These are phyloP conservation scores for Siphonodentalium dalli DNA, from an alignment of 2,888 invertebrate genomes.

Conservation along the genomic window DNA sequence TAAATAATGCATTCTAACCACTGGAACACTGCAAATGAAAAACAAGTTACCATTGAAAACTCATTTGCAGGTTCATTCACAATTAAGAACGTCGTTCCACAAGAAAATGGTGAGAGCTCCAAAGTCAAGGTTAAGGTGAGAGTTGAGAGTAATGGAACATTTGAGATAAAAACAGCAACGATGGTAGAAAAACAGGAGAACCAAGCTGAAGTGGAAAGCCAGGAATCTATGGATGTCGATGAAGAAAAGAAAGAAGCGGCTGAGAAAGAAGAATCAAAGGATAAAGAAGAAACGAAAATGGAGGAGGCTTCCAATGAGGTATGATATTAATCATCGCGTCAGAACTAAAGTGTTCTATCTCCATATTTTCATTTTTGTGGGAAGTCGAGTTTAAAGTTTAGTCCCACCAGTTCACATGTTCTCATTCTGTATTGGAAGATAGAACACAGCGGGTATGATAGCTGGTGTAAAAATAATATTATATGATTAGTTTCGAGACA, in stretches of 20 bases:
- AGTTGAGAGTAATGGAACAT: slow-evolving; percentile 91
- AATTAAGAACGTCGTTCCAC: slow-evolving; percentile 75
- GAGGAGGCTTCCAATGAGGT: slow-evolving; percentile 7
- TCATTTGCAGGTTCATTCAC: slow-evolving; percentile 62
- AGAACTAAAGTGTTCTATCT: too few species aligned
- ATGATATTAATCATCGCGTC: too few species aligned
- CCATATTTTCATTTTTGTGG: too few species aligned
- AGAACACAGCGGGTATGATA: too few species aligned
- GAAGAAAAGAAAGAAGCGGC: slow-evolving; percentile 48
- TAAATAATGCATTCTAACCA: too few species aligned
- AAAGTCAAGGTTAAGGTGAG: slow-evolving; percentile 96
- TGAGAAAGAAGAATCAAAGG: slow-evolving; percentile 46
- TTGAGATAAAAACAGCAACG: slow-evolving; percentile 85
- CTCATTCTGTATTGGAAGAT: too few species aligned
- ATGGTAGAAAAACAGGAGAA: slow-evolving; percentile 61
- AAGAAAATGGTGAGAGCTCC: slow-evolving; percentile 86
- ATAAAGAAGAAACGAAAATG: slow-evolving; percentile 18
- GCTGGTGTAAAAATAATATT: too few species aligned
- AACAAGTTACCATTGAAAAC: background rate
- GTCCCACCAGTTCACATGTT: background rate
- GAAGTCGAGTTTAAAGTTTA: background rate
- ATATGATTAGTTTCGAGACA: background rate
- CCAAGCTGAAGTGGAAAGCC: slow-evolving; percentile 30
- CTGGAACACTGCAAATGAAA: too few species aligned
- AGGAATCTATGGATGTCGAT: slow-evolving; percentile 36